phyloP scores from a whole-genome alignment of 2,888 invertebrate genomes.

The Xylota segnis region DNA sequence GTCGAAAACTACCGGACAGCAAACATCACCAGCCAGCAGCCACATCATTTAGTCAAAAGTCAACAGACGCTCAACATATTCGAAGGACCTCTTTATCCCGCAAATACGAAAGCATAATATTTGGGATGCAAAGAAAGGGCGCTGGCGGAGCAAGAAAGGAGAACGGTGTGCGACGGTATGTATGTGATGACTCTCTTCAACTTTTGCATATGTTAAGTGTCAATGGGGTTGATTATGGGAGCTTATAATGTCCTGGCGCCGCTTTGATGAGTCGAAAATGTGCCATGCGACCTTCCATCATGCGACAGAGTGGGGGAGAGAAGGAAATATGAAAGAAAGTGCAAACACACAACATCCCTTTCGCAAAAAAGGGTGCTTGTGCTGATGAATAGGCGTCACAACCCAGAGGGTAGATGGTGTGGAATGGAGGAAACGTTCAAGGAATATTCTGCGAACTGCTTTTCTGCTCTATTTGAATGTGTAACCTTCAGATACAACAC shows the following conservation, averaged over 20 bases:
- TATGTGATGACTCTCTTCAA: conserved; percentile 43
- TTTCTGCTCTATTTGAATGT: conserved; percentile 60
- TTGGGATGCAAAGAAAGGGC: conserved; percentile 59
- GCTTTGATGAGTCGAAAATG: conserved; percentile 49
- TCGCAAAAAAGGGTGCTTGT: neutral
- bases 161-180: neutral
- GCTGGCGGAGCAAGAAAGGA: neutral
- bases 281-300: conserved; percentile 29
- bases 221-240: conserved; percentile 61
- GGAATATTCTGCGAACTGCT: conserved; percentile 40
- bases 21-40: conserved; percentile 53
- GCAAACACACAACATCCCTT: conserved; percentile 19
- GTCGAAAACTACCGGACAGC: conserved; percentile 58
- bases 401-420: neutral
- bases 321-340: conserved; percentile 34
- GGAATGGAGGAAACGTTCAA: neutral
- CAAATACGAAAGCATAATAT: conserved; percentile 72
- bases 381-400: neutral
- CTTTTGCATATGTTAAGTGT: conserved; percentile 55
- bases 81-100: conserved; percentile 65
- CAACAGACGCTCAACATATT: conserved; percentile 71
- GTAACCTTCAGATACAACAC: conserved; percentile 58
- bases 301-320: neutral
- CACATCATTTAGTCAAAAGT: conserved; percentile 77
- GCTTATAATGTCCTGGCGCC: conserved; percentile 57